Evolutionary conservation across 92 coral and sea anemone species (phyloP), one percentile per base, ranked within the genome.

Genomic region (Parazoanthus darwini): DNA sequence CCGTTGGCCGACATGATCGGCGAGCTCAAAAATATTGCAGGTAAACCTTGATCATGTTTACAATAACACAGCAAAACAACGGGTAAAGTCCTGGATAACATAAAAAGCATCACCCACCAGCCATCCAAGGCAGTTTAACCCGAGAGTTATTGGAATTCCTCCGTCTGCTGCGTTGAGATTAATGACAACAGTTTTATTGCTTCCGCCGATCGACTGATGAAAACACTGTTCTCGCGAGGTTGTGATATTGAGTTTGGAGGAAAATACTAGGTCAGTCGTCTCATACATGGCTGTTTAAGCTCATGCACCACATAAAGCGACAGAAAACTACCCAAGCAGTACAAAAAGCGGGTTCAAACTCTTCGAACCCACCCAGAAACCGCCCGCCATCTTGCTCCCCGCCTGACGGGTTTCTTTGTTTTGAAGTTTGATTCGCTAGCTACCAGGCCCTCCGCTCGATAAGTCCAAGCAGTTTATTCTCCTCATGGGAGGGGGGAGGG

Each of bases 51-150:
- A 37, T 59, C 74, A 0, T 79, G 51, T 86, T 79, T 81, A 81
- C 87, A 81, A 6, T 51, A 82, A 63, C 68, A 8, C 2, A 35
- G 54, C 74, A 51, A 63, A 89, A 26, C 80, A 50, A 67, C 80
- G 29, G 82, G 67, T 75, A 70, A 66, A 15, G 37, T 75, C 50
- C 73, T 70, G 78, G 46, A 33, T 77, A 58, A 38, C 54, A 37
- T 18, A 67, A 73, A 88, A 54, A 10, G 29, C 51, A 87, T 42
- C 39, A 81, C 95, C 90, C 88, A 97, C 99, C 96, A 94, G 90
- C 99, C 99, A 97, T 88, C 98, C 96, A 22, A 92, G 82, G 79
- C 94, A 91, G 89, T 97, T 97, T 74, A 97, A 91, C 71, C 96
- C 99, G 68, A 97, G 91, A 82, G 89, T 97, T 67, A 92, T 89